Evolutionary conservation across 2,888 invertebrate genomes (phyloP).

Genomic region (Pseudococcus viburni): DNA sequence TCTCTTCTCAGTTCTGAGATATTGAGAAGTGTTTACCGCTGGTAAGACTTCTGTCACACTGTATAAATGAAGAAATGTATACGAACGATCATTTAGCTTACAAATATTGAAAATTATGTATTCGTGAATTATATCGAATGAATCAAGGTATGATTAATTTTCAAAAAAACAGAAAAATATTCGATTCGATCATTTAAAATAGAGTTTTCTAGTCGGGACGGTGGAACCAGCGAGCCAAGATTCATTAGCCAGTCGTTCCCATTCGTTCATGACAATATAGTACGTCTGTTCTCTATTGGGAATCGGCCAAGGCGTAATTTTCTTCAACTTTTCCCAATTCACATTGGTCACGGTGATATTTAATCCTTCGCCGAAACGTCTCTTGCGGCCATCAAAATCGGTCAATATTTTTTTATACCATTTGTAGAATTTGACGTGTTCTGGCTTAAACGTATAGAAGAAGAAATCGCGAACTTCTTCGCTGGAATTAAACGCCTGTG

Average conservation of each 20-base stretch:
- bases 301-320: constrained; percentile 15
- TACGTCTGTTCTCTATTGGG: neutral
- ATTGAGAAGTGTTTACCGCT: no score
- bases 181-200: neutral
- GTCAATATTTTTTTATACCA: constrained; percentile 29
- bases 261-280: constrained; percentile 35
- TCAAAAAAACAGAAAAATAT: neutral
- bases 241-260: neutral
- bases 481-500: neutral
- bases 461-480: constrained; percentile 31
- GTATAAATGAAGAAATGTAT: no score
- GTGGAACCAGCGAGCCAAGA: neutral
- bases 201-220: neutral
- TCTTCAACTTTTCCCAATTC: neutral
- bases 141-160: neutral
- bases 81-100: no score
- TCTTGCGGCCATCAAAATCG: constrained; percentile 35
- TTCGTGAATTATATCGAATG: neutral
- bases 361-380: constrained; percentile 41
- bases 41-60: no score
- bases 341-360: constrained; percentile 12
- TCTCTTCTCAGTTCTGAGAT: no score
- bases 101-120: no score
- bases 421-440: constrained; percentile 24
- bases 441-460: constrained; percentile 12